These are phyloP conservation scores for Drosophila ezoana DNA, from an alignment of 2,888 invertebrate genomes.

Conservation along the genomic window DNA sequence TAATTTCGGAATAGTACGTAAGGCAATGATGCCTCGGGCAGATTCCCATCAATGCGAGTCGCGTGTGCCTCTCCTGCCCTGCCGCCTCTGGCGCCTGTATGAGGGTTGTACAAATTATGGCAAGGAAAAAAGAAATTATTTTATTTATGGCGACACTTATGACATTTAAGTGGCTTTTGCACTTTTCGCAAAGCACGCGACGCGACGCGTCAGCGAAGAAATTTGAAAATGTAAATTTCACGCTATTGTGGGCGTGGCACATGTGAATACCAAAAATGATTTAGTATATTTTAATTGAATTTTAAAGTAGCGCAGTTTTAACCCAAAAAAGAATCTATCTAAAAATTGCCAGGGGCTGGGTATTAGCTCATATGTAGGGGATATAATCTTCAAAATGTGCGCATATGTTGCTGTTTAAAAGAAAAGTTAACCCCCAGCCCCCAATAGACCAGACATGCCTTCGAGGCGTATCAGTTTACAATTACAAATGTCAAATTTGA, in stretches of 20 bases:
- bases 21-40: slow-evolving; percentile 47
- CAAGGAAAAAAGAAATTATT: slow-evolving; percentile 43
- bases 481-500: slow-evolving; percentile 78
- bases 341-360: slow-evolving; percentile 7
- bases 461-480: slow-evolving; percentile 77
- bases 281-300: slow-evolving; percentile 74
- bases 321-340: slow-evolving; percentile 17
- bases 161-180: slow-evolving; percentile 79
- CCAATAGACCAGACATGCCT: slow-evolving; percentile 39
- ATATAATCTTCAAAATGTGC: slow-evolving; percentile 60
- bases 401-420: slow-evolving; percentile 63
- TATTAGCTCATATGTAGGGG: slow-evolving; percentile 28
- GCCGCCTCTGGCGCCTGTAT: slow-evolving; percentile 14
- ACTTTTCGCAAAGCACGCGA: slow-evolving; percentile 66
- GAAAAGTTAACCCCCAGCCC: slow-evolving; percentile 49
- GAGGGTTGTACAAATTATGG: slow-evolving; percentile 59
- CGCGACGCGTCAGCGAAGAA: slow-evolving; percentile 43
- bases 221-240: slow-evolving; percentile 59
- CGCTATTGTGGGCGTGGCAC: slow-evolving; percentile 54
- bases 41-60: slow-evolving; percentile 55
- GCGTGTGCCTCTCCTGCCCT: slow-evolving; percentile 37
- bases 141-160: slow-evolving; percentile 74
- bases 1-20: slow-evolving; percentile 31
- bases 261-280: slow-evolving; percentile 57
- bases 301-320: slow-evolving; percentile 67